Base-by-base conservation (phyloP, 2,113 vertebrate genomes). In the Hippocampus barbouri region DNA sequence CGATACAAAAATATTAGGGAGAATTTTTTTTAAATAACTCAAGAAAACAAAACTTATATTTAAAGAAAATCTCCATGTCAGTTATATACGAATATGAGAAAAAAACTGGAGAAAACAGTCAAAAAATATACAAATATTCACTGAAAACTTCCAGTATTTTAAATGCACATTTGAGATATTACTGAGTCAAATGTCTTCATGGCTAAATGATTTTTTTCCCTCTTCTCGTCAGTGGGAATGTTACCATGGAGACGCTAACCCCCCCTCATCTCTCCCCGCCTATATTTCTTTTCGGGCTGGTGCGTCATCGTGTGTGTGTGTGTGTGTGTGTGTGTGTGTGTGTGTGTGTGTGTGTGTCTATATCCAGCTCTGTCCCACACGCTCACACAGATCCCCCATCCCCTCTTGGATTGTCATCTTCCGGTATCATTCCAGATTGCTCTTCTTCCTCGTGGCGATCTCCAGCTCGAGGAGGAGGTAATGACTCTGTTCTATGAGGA, bases 231-330 rank as follows among this genome's bases (percentile, higher is more conserved):
- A 61, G 78, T 88, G 87, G 87, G 79, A 88, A 88, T 65, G 91
- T 93, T 91, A 87, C 90, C 88, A 90, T 92, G 92, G 92, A 90
- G 91, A 92, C 91, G 81, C 79, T 70, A 70, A 41, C 57, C 41
- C 76, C 76, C 75, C 72, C 62, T 72, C 41, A 59, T 51, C 60
- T 76, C 79, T 30, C 77, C 16, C 70, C 82, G 40, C 77, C 23
- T 68, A 62, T 71, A 66, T 79, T 76, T 70, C 65, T 71, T 54
- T 27, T 20, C 83, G 86, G 88, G 89, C 81, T 83, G 77, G 69
- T 73, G n/a, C 34, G 69, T 79, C 72, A 71, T 83, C 82, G 49
- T 61, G 63, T 49, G 47, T 51, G 6, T 2, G 43, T 21, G 68
- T 25, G 57, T 57, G 64, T 79, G 27, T 43, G 38, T 25, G 54